Conservation (phyloP, 2,113 vertebrate genomes). For the Aleadryas rufinucha region DNA sequence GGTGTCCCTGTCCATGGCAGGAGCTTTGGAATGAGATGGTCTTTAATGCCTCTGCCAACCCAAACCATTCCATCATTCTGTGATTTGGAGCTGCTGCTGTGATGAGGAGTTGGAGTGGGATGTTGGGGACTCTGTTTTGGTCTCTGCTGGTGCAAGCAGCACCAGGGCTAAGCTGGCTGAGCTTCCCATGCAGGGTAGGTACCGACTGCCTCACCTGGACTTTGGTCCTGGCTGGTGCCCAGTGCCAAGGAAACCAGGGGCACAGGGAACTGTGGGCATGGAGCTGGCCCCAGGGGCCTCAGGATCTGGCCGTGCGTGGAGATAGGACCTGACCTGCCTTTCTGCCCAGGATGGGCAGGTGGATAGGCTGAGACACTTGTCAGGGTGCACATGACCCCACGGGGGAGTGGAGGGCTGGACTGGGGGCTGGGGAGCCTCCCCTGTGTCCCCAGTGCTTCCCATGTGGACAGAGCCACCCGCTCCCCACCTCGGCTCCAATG, state of each 20-base stretch:
- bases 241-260: not conserved
- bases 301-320: accelerated
- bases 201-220: not conserved
- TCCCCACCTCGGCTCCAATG: not conserved
- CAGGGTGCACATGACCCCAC: accelerated
- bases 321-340: not conserved
- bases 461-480: not conserved
- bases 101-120: not conserved
- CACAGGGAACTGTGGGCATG: not conserved
- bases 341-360: accelerated
- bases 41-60: not conserved
- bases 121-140: accelerated
- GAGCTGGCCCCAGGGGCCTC: not conserved
- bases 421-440: not conserved
- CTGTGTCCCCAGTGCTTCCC: not conserved
- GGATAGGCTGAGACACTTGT: accelerated
- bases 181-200: not conserved
- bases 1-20: not conserved
- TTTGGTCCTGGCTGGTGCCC: constrained; percentile 14
- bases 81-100: not conserved
- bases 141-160: not conserved
- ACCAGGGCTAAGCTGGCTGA: not conserved
- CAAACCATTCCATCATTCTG: not conserved
- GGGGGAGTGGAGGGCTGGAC: not conserved
- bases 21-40: not conserved